Evolutionary conservation across 1,140 invertebrate genomes (phyloP), one percentile per base, ranked within the genome.

Genomic region (Brachionus angularis): DNA sequence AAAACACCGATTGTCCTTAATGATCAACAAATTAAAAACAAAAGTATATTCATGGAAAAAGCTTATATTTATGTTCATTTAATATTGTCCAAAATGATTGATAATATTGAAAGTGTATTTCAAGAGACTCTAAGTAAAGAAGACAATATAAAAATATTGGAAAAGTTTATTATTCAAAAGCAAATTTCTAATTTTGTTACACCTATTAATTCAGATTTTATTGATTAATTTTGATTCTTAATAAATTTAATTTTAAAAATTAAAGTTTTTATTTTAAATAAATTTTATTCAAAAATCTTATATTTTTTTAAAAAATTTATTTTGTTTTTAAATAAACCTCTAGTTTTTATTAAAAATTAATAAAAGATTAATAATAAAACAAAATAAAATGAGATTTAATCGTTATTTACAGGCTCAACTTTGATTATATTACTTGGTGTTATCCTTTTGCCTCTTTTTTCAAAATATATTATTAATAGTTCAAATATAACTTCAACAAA

Each of bases 51-150:
- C 27, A 25, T 4, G 25, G 53, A 58, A 39, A 58, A 58, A 58
- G 53, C 53, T 23, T 39, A 58, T 14, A 16, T 58, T 21, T 31
- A 58, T 58, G 53, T 58, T 23, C 39, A 58, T 23, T 18, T 39
- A 58, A 58, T 58, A 58, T 39, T 58, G 10, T 10, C 8, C 27
- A 58, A 58, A 23, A 58, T 34, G 25, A n/a, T 58, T 12, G 53
- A 58, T 10, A 58, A 36, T 14, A 58, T 58, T 39, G 53, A 58
- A 39, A 58, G 39, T 3, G 39, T 58, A 21, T 58, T 58, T 58
- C 12, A 42, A 21, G 53, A 58, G 39, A 58, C 21, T 58, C 39
- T 25, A 39, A 39, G 33, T 8, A 58, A 58, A 58, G 33, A 58
- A 39, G 34, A 58, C 18, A 34, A 58, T 58, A 36, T 58, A 12